A percentile compares a stretch with the other conserved stretches of the same genome.
These are phyloP conservation scores for Actinopyga echinites DNA, from an alignment of 53 echinoderm and acorn worm genomes.

Conservation along the genomic window DNA sequence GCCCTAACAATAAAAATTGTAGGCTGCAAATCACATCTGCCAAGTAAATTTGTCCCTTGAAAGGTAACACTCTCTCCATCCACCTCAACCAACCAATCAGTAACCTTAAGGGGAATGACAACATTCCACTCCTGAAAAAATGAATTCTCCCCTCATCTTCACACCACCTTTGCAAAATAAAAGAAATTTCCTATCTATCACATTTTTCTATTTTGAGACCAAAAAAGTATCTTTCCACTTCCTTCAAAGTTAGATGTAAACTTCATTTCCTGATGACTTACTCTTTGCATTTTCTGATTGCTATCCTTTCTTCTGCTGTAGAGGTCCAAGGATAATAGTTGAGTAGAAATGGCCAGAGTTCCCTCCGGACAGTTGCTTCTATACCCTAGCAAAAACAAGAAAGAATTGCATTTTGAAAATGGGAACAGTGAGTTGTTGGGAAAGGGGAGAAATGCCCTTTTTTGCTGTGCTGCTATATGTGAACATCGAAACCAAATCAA, in stretches of 20 bases:
- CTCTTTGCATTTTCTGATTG: constrained; percentile 81
- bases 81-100: too few species aligned
- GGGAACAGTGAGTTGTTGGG: neutral
- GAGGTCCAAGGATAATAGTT: constrained; percentile 92
- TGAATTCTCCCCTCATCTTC: neutral
- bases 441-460: too few species aligned
- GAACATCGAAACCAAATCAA: too few species aligned
- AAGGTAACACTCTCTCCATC: too few species aligned
- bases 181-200: neutral
- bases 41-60: too few species aligned
- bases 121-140: too few species aligned
- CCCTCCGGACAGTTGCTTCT: constrained; percentile 72
- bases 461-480: too few species aligned
- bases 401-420: neutral
- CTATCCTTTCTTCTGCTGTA: constrained; percentile 72
- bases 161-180: neutral
- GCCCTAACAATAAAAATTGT: too few species aligned
- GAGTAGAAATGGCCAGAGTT: constrained; percentile 85
- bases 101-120: too few species aligned
- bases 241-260: too few species aligned
- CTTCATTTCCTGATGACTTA: constrained; percentile 50
- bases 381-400: constrained; percentile 66
- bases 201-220: neutral
- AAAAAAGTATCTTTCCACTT: neutral
- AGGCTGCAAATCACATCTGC: too few species aligned